Evolutionary conservation across 1,140 invertebrate species (phyloP).

Genomic region (Ceratoteleas bidentatus): DNA sequence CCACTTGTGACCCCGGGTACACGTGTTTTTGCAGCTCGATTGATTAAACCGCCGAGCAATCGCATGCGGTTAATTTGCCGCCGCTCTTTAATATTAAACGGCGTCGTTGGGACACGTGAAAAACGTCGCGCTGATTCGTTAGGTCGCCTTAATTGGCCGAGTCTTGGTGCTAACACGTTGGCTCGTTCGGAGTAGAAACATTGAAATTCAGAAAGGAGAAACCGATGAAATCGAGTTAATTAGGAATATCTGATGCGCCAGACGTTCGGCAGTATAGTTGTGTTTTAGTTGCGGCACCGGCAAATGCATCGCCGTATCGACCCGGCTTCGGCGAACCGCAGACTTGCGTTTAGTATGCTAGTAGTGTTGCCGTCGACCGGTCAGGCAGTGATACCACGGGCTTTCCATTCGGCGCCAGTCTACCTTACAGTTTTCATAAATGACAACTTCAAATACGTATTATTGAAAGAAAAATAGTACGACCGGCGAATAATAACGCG

Average conservation of each 20-base stretch:
- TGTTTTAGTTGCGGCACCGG: conserved; percentile 58
- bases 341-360: conserved; percentile 74
- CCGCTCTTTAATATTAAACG: neutral
- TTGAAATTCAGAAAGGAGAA: conserved; percentile 42
- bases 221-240: conserved; percentile 54
- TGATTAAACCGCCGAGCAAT: neutral
- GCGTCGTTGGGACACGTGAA: conserved; percentile 6
- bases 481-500: conserved; percentile 15
- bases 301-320: conserved; percentile 66
- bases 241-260: conserved; percentile 56
- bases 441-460: conserved; percentile 48
- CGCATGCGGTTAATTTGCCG: too few relatives aligned
- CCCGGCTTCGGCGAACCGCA: conserved; percentile 68
- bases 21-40: neutral
- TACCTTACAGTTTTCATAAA: conserved; percentile 54
- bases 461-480: conserved; percentile 50
- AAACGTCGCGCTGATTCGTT: conserved; percentile 1
- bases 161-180: conserved; percentile 18
- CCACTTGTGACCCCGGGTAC: too few relatives aligned
- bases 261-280: conserved; percentile 57
- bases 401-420: conserved; percentile 45
- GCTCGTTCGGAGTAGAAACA: conserved; percentile 23
- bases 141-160: conserved; percentile 22
- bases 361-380: conserved; percentile 68
- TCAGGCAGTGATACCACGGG: conserved; percentile 66